Evolutionary conservation across 2,888 invertebrate genomes (phyloP).

Genomic region (Eutolmus rufibarbis): DNA sequence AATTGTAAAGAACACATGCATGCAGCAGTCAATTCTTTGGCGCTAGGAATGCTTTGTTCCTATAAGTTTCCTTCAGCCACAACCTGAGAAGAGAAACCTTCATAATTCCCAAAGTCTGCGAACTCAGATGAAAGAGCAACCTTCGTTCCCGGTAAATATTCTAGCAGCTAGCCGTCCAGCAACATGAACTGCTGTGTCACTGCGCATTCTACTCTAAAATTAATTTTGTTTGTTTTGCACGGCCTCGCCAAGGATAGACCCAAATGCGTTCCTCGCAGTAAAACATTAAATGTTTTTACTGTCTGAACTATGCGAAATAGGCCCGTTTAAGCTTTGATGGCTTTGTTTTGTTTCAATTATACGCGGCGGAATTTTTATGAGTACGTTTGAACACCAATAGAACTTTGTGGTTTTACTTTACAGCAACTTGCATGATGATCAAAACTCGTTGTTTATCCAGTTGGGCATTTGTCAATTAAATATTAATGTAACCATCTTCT

Average conservation of each 20-base stretch:
- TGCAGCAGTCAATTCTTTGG: not conserved
- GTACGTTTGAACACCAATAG: not conserved
- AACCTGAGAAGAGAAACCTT: not conserved
- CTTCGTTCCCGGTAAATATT: not conserved
- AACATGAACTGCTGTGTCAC: not conserved
- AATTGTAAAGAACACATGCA: not conserved
- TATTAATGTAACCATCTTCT: not conserved
- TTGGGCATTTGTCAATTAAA: not conserved
- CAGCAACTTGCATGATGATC: not conserved
- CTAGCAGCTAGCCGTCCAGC: not conserved
- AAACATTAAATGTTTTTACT: not conserved
- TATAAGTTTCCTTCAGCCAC: not conserved
- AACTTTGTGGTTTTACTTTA: not conserved
- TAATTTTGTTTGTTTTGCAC: not conserved
- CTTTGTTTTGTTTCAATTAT: not conserved
- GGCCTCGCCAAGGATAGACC: not conserved
- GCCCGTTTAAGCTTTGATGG: not conserved
- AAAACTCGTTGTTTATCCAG: not conserved
- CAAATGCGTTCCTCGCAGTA: not conserved
- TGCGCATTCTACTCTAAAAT: not conserved
- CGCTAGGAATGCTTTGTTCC: not conserved
- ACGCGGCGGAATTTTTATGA: not conserved
- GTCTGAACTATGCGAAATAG: not conserved
- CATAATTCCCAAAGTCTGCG: not conserved
- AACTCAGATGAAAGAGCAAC: not conserved